Evolutionary conservation across 2,797 vertebrate species (phyloP).

Genomic region (Falco peregrinus): DNA sequence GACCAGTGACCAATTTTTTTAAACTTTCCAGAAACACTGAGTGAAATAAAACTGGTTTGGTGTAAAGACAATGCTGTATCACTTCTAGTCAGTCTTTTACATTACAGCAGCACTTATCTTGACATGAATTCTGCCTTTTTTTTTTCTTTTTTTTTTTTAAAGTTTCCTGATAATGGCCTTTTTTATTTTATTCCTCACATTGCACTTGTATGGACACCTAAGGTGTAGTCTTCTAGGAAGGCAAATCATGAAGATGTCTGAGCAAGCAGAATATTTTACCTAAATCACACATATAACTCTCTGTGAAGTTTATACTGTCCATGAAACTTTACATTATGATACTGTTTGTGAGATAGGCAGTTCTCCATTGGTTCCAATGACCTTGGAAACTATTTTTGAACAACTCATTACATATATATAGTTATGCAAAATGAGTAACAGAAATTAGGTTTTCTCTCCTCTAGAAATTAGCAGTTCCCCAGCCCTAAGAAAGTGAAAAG

Average conservation of each 20-base stretch:
- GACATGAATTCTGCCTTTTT: background rate
- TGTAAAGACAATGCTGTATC: background rate
- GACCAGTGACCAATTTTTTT: background rate
- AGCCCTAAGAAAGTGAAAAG: conserved; percentile 42
- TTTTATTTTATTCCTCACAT: background rate
- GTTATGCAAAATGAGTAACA: conserved; percentile 42
- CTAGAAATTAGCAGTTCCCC: conserved; percentile 42
- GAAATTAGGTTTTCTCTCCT: conserved; percentile 27
- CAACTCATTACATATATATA: conserved; percentile 13
- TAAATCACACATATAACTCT: background rate
- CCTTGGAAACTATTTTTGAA: conserved; percentile 20
- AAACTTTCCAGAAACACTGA: background rate
- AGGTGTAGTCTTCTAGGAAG: background rate
- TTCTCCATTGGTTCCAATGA: background rate
- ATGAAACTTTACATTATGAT: conserved; percentile 22
- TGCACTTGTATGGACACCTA: background rate
- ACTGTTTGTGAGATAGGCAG: background rate
- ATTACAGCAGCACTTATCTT: background rate
- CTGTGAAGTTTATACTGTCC: background rate
- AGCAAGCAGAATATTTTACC: background rate
- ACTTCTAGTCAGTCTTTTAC: background rate
- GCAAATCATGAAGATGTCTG: background rate
- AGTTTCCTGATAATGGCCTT: background rate
- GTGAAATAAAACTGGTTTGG: background rate
- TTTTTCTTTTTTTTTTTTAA: background rate